Percentiles rank a stretch among this genome's conserved stretches.
Conservation (phyloP, 1,140 invertebrate species). For the Eciton burchellii region DNA sequence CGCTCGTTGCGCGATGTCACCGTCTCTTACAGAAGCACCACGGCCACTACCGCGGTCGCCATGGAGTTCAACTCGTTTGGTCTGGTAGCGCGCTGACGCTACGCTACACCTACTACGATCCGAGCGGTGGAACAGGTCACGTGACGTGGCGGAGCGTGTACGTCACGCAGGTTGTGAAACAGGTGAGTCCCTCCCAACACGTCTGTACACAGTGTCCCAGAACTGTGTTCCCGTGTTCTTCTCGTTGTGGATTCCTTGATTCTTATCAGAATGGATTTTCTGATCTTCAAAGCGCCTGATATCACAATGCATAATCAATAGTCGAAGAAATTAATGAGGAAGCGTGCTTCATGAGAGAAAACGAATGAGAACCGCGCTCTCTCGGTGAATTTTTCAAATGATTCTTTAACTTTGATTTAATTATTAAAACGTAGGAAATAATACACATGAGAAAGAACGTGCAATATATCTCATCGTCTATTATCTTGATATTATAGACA, state of each 20-base stretch:
- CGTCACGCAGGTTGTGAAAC: slow-evolving; percentile 85
- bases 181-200: slow-evolving; percentile 76
- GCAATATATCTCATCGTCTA: not conserved
- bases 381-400: not conserved
- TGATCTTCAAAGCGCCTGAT: not conserved
- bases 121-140: slow-evolving; percentile 79
- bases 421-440: not conserved
- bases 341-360: not conserved
- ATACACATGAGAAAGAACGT: not conserved
- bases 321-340: not conserved
- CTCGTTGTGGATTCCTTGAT: not conserved
- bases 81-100: slow-evolving; percentile 56
- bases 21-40: slow-evolving; percentile 27
- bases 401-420: not conserved
- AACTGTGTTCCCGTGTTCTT: not conserved
- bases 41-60: slow-evolving; percentile 54
- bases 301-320: not conserved
- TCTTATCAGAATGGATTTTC: not conserved
- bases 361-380: not conserved
- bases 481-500: not conserved
- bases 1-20: slow-evolving; percentile 45
- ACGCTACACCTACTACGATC: slow-evolving; percentile 54
- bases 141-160: slow-evolving; percentile 75
- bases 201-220: not conserved
- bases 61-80: slow-evolving; percentile 9